Conservation (phyloP, 2,113 vertebrate species). For the Syngnathus floridae region DNA sequence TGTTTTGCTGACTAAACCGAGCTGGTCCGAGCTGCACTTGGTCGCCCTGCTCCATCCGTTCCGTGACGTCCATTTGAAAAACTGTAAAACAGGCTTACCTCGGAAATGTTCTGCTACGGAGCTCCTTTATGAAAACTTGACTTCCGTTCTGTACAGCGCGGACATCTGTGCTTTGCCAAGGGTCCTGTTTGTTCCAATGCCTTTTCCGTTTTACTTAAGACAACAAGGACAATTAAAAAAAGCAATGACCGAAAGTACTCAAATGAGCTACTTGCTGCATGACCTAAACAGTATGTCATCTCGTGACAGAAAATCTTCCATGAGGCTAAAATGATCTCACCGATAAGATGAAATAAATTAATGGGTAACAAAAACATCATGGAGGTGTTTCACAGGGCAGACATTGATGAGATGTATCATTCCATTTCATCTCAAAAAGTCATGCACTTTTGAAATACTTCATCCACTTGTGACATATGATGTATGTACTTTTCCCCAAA, state of each 20-base stretch:
- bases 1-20: no score
- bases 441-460: neutral
- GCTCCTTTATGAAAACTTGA: constrained; percentile 95
- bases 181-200: constrained; percentile 91
- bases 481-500: neutral
- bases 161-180: constrained; percentile 83
- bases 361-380: no score
- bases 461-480: neutral
- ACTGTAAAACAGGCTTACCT: constrained; percentile 67
- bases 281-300: neutral
- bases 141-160: constrained; percentile 94
- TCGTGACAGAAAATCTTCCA: neutral
- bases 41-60: no score
- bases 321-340: neutral
- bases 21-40: no score
- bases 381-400: no score
- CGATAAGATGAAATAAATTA: neutral
- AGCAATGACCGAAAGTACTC: neutral
- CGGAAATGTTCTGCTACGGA: constrained; percentile 91
- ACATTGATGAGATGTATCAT: no score
- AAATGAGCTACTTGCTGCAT: neutral
- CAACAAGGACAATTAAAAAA: neutral
- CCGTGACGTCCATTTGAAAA: no score
- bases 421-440: neutral
- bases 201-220: constrained; percentile 94